Conservation (phyloP, 2,888 invertebrate genomes). For the Drosophila cracens region DNA sequence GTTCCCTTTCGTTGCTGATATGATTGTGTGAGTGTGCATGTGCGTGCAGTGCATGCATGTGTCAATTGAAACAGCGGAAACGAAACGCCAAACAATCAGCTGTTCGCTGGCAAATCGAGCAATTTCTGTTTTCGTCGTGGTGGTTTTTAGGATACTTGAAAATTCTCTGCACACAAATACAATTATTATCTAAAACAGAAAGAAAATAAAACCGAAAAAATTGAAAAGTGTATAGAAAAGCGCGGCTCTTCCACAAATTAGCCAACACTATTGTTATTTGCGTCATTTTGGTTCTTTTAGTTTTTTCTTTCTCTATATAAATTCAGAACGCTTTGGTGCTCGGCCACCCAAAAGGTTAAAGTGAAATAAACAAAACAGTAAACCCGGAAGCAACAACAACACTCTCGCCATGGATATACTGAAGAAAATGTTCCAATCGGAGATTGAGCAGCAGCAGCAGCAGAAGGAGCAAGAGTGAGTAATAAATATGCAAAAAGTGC, state of each 20-base stretch:
- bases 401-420: conserved; percentile 66
- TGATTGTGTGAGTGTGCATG: neutral
- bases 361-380: conserved; percentile 15
- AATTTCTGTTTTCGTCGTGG: conserved; percentile 60
- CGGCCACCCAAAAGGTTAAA: conserved; percentile 17
- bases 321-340: conserved; percentile 32
- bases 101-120: conserved; percentile 50
- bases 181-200: neutral
- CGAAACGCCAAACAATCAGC: conserved; percentile 48
- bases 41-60: neutral
- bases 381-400: conserved; percentile 6
- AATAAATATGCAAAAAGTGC: neutral
- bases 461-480: conserved; percentile 68
- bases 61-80: conserved; percentile 3
- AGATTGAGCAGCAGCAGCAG: conserved; percentile 52
- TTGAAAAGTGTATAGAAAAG: conserved; percentile 5
- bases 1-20: conserved; percentile 7
- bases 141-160: conserved; percentile 58
- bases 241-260: conserved; percentile 17
- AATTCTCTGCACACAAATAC: conserved; percentile 36
- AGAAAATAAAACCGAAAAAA: conserved; percentile 5
- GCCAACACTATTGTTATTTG: conserved; percentile 46
- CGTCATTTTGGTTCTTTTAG: conserved; percentile 73
- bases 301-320: conserved; percentile 61
- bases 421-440: conserved; percentile 77